phyloP scores from a whole-genome alignment of 2,113 vertebrate species.

The Merops nubicus region DNA sequence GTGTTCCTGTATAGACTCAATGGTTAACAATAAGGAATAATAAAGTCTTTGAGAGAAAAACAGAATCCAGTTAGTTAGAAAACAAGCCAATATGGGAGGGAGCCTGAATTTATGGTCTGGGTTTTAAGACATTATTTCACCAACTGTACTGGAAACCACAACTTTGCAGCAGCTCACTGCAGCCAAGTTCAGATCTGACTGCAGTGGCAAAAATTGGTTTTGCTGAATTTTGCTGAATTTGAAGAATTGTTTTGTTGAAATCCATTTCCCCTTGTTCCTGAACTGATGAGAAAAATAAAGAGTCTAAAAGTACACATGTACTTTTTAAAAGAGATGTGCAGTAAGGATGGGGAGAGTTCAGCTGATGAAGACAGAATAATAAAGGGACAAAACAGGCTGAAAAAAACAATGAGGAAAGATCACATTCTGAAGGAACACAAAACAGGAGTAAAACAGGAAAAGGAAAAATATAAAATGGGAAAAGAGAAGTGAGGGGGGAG shows the following conservation, averaged over 20 bases:
- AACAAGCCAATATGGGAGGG: not conserved
- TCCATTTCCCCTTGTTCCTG: not conserved
- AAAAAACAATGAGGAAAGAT: not conserved
- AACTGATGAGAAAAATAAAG: not conserved
- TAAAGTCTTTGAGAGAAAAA: not conserved
- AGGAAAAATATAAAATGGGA: not conserved
- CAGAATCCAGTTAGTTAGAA: not conserved
- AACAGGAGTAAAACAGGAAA: not conserved
- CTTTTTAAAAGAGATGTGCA: not conserved
- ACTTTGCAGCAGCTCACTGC: not conserved
- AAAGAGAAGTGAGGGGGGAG: not conserved
- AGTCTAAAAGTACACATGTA: not conserved
- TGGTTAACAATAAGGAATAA: not conserved
- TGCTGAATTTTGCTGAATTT: too few species aligned
- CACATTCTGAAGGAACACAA: not conserved
- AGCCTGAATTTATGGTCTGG: not conserved
- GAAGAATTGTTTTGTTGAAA: too few species aligned
- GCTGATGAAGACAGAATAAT: not conserved
- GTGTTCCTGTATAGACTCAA: not conserved
- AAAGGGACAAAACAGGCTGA: not conserved
- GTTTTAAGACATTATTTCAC: not conserved
- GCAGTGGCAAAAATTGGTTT: not conserved
- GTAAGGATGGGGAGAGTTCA: not conserved
- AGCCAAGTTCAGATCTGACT: not conserved
- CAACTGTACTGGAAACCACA: not conserved